Evolutionary conservation across 2,797 vertebrate genomes (phyloP), one percentile per base, ranked within the genome.

Genomic region (Halcyon badia): DNA sequence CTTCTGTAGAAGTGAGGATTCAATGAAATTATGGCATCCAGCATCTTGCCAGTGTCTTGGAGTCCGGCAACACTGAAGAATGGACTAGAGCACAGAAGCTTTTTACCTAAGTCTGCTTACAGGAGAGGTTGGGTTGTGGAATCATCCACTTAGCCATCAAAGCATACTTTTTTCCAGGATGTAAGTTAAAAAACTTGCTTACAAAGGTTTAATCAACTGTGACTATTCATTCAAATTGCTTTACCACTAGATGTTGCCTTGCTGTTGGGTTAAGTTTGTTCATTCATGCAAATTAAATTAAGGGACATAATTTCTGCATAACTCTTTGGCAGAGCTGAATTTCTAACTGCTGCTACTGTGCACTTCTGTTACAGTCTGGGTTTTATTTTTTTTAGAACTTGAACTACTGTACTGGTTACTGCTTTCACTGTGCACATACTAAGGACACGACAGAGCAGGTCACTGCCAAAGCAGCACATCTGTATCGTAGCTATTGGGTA

Each of bases 331-430:
- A 90, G 68, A 54, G 65, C 51, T 14, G 3, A 72, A 49, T 93
- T 91, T 87, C 69, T 10, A 1, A 28, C 66, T 91, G 66, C 66
- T 91, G 78, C 94, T 88, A 42, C 92, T 89, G 66, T 81, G 66
- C 37, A 16, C n/a, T 91, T 93, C 15, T 86, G 37, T 96, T 73
- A 62, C 4, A 2, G 69, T 86, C 90, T 96, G 89, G 58, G 35
- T 95, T 95, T 92, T 60, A 90, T 96, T 96, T 79, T 64, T 16
- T 70, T 62, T 88, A 87, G 75, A 92, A 86, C 44, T 83, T 65
- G 77, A 89, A 78, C 85, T 87, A 10, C 52, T 93, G 83, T 89
- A 66, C 78, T 85, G 61, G 31, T 87, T 92, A 72, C 0, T 0
- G 30, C 49, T 89, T 68, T 72, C 6, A 4, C 37, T 86, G 69